Evolutionary conservation across 2,797 vertebrate species (phyloP), one percentile per base, ranked within the genome.

Genomic region (Leptodactylus fallax): DNA sequence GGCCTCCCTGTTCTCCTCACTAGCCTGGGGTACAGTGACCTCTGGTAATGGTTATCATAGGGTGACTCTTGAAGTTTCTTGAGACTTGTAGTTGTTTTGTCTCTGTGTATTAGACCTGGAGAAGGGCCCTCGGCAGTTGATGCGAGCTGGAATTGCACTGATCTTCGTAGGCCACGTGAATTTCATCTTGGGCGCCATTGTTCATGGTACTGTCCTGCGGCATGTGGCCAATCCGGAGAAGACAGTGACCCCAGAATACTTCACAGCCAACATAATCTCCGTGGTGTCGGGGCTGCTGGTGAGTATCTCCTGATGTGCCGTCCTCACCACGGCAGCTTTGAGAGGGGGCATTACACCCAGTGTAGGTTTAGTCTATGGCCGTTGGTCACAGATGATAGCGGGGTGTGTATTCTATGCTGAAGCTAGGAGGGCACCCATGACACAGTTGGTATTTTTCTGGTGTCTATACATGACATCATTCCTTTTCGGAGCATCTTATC

Each of bases 251-350:
- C 95, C 96, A 0, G 95, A 97, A 78, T 98, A 98, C 92, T 97
- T 96, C 0, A 89, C 90, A 0, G 94, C 95, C 91, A 98, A 99
- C 92, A 94, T 98, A 86, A 97, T 97, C 92, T 97, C 97, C 0
- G 98, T 98, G 90, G 94, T 95, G 65, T 97, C 98, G 0, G 98
- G 97, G 79, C 92, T 99, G 72, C 92, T 99, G 96, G 98, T 99
- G 92, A 96, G 95, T 90, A n/a, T 1, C 45, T 72, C 45, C 71
- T 74, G 71, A 7, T 36, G 36, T 36, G 36, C 36, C 36, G 4
- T 36, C 36, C 36, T 36, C 36, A 2, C 36, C 36, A 36, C 36
- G 2, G 36, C 36, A 4, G 36, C 36, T 36, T 1, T 36, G 4
- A 2, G 36, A 36, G 36, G 4, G 36, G 36, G 36, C 36, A 36